phyloP scores from a whole-genome alignment of 1,140 invertebrate genomes.

The Cardiocondyla obscurior region DNA sequence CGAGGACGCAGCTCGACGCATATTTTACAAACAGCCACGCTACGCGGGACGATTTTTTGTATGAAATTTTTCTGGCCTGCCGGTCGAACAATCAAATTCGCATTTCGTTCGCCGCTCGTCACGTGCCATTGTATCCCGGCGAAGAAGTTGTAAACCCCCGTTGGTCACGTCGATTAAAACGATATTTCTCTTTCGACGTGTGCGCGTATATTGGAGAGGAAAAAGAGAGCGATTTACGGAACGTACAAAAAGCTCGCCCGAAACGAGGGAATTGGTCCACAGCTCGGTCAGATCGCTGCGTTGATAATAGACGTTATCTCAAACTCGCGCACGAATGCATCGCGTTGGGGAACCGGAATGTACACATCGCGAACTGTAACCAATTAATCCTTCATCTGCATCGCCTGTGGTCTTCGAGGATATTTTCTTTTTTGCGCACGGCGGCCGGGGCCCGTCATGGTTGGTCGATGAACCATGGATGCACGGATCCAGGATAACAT shows the following conservation, averaged over 20 bases:
- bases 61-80: slow-evolving; percentile 3
- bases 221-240: slow-evolving; percentile 13
- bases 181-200: slow-evolving; percentile 8
- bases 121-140: slow-evolving; percentile 28
- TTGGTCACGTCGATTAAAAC: slow-evolving; percentile 52
- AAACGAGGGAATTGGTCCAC: not conserved
- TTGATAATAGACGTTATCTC: slow-evolving; percentile 42
- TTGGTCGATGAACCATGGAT: slow-evolving; percentile 51
- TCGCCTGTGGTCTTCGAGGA: slow-evolving; percentile 25
- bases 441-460: slow-evolving; percentile 47
- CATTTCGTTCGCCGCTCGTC: slow-evolving; percentile 43
- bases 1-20: not conserved
- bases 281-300: slow-evolving; percentile 18
- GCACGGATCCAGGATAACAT: slow-evolving; percentile 39
- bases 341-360: slow-evolving; percentile 13
- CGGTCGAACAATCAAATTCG: slow-evolving; percentile 50
- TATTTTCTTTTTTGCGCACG: slow-evolving; percentile 44
- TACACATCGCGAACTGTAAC: slow-evolving; percentile 33
- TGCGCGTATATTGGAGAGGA: not conserved
- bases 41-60: slow-evolving; percentile 41
- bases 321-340: not conserved
- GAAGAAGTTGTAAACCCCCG: slow-evolving; percentile 28
- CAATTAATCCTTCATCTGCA: slow-evolving; percentile 55
- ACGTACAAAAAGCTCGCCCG: not conserved
- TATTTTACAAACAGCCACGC: slow-evolving; percentile 31